Evolutionary conservation across 2,113 vertebrate species (phyloP), one percentile per base, ranked within the genome.

Genomic region (Cervus canadensis): DNA sequence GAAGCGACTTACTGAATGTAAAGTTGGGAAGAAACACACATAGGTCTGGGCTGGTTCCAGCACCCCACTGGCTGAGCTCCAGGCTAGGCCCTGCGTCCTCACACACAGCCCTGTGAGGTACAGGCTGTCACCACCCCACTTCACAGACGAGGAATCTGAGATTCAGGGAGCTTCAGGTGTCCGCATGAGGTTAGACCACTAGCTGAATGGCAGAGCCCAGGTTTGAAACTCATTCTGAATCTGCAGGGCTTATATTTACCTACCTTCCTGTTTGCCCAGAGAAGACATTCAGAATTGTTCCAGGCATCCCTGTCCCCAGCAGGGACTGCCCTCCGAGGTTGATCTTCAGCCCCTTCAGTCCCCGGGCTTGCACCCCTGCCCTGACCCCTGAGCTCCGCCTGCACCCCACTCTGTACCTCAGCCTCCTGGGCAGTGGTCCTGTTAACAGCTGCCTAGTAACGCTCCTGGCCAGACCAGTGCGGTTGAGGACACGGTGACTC

Each of bases 181-280:
- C 64, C 1, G 0, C 12, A 2, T n/a, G 11, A 90, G n/a, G 13
- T 50, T 28, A 92, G 62, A 57, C 15, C 2, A 4, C 26, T 36
- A 2, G 40, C n/a, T 0, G 33, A 52, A 40, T 36, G 82, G 52
- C 48, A 1, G 14, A 52, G 52, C 15, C 64, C 9, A 28, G 40
- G 40, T 57, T 30, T 2, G 25, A 76, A 57, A 30, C 17, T 10
- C 5, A 15, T 5, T 48, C 60, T n/a, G 43, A 92, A 40, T 15
- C 28, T 15, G 36, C 23, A 78, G 62, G 15, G n/a, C 50, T 82
- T 45, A 11, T 74, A 21, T 52, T 52, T 21, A 28, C 54, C n/a
- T 26, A 25, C 16, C 7, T 1, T 54, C 36, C 48, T 67, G 21
- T 36, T 74, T 30, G 19, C 23, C 36, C 54, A 13, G 21, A 17